phyloP scores from a whole-genome alignment of 2,113 vertebrate species.

The Brienomyrus brachyistius region DNA sequence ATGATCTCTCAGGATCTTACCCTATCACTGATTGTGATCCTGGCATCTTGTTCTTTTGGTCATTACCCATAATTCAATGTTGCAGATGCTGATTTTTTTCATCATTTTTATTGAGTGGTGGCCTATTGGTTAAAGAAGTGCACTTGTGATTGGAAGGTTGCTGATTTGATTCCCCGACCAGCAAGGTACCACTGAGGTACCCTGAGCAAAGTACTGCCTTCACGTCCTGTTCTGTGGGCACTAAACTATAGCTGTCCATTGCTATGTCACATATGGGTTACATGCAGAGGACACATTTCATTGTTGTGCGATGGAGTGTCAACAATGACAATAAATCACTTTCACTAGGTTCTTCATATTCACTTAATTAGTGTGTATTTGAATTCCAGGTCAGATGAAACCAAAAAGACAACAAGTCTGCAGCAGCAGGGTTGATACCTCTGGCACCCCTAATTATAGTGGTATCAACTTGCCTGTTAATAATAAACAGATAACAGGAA shows the following conservation, averaged over 20 bases:
- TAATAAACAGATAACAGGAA: not conserved
- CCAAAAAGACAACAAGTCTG: not conserved
- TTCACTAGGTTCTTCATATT: not conserved
- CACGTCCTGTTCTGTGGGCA: no score
- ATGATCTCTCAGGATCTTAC: not conserved
- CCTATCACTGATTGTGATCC: not conserved
- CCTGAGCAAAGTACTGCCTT: no score
- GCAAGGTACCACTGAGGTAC: no score
- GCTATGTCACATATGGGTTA: no score
- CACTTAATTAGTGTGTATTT: not conserved
- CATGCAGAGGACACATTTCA: no score
- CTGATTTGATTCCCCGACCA: no score
- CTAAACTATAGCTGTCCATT: no score
- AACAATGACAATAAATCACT: no score
- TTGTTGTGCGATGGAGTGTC: no score
- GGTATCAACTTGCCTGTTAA: not conserved
- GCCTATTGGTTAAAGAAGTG: not conserved
- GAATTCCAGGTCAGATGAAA: not conserved
- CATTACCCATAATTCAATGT: not conserved
- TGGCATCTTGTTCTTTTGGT: no score
- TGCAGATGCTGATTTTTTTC: not conserved
- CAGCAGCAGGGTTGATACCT: not conserved
- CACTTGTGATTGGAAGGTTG: not conserved
- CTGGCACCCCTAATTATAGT: not conserved
- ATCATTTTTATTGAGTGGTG: not conserved